phyloP scores from a whole-genome alignment of 2,113 vertebrate genomes.

The Xiphias gladius region DNA sequence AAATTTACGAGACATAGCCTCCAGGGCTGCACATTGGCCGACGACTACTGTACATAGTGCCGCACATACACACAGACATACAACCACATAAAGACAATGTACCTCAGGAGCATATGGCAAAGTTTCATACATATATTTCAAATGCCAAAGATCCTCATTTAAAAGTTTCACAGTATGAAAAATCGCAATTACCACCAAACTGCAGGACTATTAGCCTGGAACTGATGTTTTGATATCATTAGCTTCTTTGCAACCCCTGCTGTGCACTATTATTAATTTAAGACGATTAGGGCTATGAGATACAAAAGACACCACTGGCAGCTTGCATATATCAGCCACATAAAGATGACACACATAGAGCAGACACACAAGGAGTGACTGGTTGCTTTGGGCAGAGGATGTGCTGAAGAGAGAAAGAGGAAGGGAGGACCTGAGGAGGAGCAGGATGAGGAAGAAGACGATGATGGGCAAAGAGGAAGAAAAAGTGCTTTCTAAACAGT shows the following conservation, averaged over 20 bases:
- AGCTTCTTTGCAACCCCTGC: too few species aligned
- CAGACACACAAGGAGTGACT: slow-evolving; percentile 17
- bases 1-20: slow-evolving; percentile 46
- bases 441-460: slow-evolving; percentile 54
- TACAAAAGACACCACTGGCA: slow-evolving; percentile 6
- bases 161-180: not conserved
- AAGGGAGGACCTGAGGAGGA: slow-evolving; percentile 55
- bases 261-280: not conserved
- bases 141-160: not conserved
- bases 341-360: slow-evolving; percentile 2
- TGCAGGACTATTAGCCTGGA: too few species aligned
- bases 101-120: not conserved
- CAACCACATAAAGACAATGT: not conserved
- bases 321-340: not conserved
- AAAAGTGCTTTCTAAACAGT: slow-evolving; percentile 66
- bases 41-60: slow-evolving; percentile 26
- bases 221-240: too few species aligned
- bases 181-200: not conserved
- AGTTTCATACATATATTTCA: not conserved
- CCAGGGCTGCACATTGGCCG: slow-evolving; percentile 34
- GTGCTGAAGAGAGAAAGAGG: slow-evolving; percentile 52
- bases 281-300: not conserved
- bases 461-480: slow-evolving; percentile 68
- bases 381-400: slow-evolving; percentile 10
- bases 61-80: slow-evolving; percentile 21